Conservation (phyloP, 2,888 invertebrate genomes). For the Norana najaformis region DNA sequence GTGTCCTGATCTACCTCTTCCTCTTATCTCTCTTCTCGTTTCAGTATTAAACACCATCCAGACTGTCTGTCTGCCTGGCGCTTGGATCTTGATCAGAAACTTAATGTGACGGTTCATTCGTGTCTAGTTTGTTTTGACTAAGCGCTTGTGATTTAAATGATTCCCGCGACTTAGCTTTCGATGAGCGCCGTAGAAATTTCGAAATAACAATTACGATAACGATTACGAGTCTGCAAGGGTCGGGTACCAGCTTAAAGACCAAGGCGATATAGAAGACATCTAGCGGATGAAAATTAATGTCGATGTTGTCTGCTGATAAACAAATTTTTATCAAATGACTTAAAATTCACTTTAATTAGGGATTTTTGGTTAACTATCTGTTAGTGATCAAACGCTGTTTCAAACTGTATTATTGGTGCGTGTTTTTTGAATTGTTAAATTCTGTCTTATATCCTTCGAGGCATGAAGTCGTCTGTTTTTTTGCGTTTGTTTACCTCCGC, state of each 20-base stretch:
- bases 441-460: neutral
- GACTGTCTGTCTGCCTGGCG: too few species aligned
- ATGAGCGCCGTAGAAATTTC: too few species aligned
- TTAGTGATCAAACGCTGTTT: neutral
- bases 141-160: too few species aligned
- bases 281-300: neutral
- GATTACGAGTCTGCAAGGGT: neutral
- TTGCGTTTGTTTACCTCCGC: neutral
- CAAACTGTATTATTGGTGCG: neutral
- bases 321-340: neutral
- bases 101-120: too few species aligned
- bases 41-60: too few species aligned
- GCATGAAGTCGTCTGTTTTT: neutral
- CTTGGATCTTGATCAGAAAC: too few species aligned
- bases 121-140: too few species aligned
- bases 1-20: too few species aligned
- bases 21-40: too few species aligned
- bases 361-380: neutral
- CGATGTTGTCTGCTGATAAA: neutral
- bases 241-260: neutral
- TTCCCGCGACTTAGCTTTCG: too few species aligned
- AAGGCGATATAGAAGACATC: neutral
- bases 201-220: too few species aligned
- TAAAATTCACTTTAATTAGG: neutral
- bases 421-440: too few species aligned